Evolutionary conservation across 2,888 invertebrate species (phyloP).

Genomic region (Quadroppia sp.): DNA sequence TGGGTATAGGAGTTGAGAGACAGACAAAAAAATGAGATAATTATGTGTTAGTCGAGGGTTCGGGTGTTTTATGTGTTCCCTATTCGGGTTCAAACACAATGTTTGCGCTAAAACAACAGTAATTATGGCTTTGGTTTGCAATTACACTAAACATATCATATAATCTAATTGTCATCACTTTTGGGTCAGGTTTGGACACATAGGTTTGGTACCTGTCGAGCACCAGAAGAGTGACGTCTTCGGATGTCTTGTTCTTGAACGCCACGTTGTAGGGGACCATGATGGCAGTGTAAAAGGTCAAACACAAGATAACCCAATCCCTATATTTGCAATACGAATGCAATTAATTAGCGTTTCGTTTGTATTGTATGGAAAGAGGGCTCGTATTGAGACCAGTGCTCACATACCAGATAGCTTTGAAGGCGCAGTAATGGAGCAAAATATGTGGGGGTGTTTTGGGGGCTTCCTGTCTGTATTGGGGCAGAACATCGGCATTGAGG

Average conservation of each 20-base stretch:
- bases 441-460: constrained; percentile 99
- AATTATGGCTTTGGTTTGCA: neutral
- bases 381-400: neutral
- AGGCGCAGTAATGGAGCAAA: constrained; percentile 98
- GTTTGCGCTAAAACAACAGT: neutral
- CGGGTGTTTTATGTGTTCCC: too few relatives aligned
- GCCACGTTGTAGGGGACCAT: constrained; percentile 99
- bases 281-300: constrained; percentile 99
- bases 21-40: neutral
- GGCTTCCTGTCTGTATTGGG: constrained; percentile 97
- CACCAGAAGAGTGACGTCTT: constrained; percentile 88
- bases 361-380: constrained; percentile 1
- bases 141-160: neutral
- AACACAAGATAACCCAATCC: constrained; percentile 99
- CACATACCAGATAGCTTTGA: constrained; percentile 68
- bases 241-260: constrained; percentile 98
- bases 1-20: neutral
- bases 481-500: constrained; percentile 94
- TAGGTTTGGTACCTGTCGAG: constrained; percentile 60
- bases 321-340: constrained; percentile 52
- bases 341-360: too few relatives aligned
- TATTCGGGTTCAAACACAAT: too few relatives aligned
- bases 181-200: neutral
- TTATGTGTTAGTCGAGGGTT: too few relatives aligned
- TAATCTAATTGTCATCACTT: neutral